Evolutionary conservation across 2,888 invertebrate species (phyloP), one percentile per base, ranked within the genome.

Genomic region (Harpalus rubripes): DNA sequence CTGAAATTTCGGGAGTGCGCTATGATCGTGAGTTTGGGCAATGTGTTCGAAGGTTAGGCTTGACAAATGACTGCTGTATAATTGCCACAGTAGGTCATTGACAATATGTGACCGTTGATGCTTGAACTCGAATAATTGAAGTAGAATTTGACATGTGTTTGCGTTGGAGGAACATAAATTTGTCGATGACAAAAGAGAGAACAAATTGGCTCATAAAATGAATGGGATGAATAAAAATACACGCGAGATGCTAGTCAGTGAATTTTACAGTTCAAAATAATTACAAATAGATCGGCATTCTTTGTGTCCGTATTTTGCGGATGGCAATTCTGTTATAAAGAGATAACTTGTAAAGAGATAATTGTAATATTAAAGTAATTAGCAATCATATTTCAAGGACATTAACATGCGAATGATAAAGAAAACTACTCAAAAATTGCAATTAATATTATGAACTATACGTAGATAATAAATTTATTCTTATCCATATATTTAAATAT

Each of bases 71-170:
- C 58, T 22, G 41, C 39, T 10, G n/a, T 16, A 39, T 79, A 79
- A 79, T 65, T 82, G 72, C 39, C 26, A n/a, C 15, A 74, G 41
- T 76, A 83, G 83, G 83, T 83, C 83, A 83, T 76, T 83, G 83
- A 83, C 83, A 83, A 76, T 68, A 52, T 32, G 18, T 44, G 61
- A 63, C 80, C 61, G 63, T 74, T 74, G 72, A 44, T 74, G 41
- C 72, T 74, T 74, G 72, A 74, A 74, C 72, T 74, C 68, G 41
- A 68, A 68, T 68, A 68, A 68, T 44, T 74, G 44, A 74, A 44
- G 32, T 68, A 74, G 41, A 74, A 74, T 74, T 74, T 74, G 44
- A 44, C 44, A 74, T 41, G 22, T 22, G 22, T 63, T 26, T 44
- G 44, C 72, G 72, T 74, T 74, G 72, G 44, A 52, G 44, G 44